Conservation (phyloP, 2,888 invertebrate species). For the Orthonevra nobilis region DNA sequence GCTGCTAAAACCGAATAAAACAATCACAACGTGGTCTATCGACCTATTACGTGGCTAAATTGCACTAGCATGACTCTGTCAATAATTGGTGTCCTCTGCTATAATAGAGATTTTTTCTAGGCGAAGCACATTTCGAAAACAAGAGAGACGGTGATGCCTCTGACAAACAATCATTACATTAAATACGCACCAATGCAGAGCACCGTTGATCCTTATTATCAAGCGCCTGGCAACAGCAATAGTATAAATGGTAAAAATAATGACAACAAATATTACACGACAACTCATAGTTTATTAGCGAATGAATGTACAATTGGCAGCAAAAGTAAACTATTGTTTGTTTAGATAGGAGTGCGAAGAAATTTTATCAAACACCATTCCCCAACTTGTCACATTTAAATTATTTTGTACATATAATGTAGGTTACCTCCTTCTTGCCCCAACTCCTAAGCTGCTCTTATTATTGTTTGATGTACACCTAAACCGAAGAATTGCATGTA, state of each 20-base stretch:
- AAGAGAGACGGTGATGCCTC: conserved; percentile 82
- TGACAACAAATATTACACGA: conserved; percentile 68
- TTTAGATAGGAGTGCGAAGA: no score
- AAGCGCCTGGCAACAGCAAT: conserved; percentile 72
- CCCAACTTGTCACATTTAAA: no score
- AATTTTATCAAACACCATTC: no score
- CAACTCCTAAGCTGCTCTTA: no score
- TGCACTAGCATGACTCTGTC: conserved; percentile 95
- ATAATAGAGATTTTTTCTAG: conserved; percentile 87
- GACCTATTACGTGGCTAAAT: conserved; percentile 91
- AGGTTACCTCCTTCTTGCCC: no score
- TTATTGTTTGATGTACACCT: no score
- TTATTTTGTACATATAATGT: no score
- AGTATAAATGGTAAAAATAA: conserved; percentile 70
- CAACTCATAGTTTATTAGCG: conserved; percentile 75
- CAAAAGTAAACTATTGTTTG: conserved; percentile 77
- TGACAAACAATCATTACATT: conserved; percentile 79
- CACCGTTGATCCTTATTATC: conserved; percentile 75
- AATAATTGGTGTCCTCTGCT: conserved; percentile 92
- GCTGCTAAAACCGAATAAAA: no score
- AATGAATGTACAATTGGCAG: conserved; percentile 76
- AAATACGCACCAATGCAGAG: conserved; percentile 77
- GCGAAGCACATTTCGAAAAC: conserved; percentile 86
- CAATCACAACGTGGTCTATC: no score
- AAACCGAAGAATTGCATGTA: no score